Conservation (phyloP, 2,113 vertebrate genomes). For the Prunella himalayana region DNA sequence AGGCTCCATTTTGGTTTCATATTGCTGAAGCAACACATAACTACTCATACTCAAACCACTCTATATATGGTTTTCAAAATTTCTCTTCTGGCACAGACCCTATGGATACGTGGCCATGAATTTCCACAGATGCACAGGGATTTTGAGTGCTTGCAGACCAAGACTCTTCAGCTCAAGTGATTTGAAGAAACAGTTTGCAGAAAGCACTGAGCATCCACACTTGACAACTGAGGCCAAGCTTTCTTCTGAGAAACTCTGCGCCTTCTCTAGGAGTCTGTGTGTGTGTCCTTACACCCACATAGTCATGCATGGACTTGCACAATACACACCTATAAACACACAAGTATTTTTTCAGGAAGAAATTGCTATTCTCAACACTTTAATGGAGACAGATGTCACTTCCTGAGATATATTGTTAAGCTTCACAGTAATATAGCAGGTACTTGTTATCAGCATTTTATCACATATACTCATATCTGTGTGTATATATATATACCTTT, state of each 20-base stretch:
- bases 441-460: slow-evolving; percentile 16
- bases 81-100: not conserved
- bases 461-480: not conserved
- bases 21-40: not conserved
- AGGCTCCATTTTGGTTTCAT: not conserved
- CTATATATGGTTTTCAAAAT: not conserved
- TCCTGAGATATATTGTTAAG: not conserved
- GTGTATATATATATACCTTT: not conserved
- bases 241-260: not conserved
- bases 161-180: not conserved
- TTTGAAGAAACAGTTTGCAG: not conserved
- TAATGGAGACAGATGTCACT: not conserved
- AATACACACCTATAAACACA: not conserved
- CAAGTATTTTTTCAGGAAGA: not conserved
- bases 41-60: not conserved
- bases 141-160: not conserved
- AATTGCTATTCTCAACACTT: slow-evolving; percentile 25
- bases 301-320: not conserved
- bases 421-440: not conserved
- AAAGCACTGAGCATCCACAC: no score
- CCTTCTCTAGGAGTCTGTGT: not conserved
- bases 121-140: not conserved
- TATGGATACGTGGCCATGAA: accelerated
- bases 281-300: accelerated
- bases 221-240: not conserved